A percentile compares a stretch with the other conserved stretches of the same genome.
These are phyloP conservation scores for Stichopus chloronotus DNA, from an alignment of 35 echinoderm and acorn worm species.

Conservation along the genomic window DNA sequence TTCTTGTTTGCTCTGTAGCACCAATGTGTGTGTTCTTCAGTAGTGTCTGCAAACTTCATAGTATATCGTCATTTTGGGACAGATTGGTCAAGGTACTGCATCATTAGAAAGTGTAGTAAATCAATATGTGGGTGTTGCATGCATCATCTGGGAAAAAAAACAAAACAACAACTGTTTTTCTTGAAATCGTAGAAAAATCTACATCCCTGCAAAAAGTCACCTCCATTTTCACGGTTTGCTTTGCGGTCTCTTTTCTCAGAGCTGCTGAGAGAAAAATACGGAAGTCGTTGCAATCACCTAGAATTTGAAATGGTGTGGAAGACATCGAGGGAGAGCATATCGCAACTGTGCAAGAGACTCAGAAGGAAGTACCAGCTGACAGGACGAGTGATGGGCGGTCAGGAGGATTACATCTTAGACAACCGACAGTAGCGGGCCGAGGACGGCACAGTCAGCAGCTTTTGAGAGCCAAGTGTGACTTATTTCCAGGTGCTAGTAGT, in stretches of 20 bases:
- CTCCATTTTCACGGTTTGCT: neutral
- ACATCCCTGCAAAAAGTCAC: no score
- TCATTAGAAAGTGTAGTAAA: no score
- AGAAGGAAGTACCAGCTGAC: slow-evolving; percentile 63
- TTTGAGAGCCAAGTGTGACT: neutral
- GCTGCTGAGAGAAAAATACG: slow-evolving; percentile 73
- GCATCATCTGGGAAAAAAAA: no score
- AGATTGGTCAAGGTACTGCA: no score
- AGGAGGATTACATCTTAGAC: slow-evolving; percentile 52
- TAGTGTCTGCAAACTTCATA: no score
- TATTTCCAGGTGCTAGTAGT: neutral
- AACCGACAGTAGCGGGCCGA: neutral
- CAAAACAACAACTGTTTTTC: no score
- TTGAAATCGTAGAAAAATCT: no score
- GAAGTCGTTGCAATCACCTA: slow-evolving; percentile 55
- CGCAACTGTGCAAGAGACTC: slow-evolving; percentile 83
- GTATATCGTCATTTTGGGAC: no score
- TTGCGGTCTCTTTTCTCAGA: slow-evolving; percentile 44
- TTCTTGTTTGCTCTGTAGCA: no score
- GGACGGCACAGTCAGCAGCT: neutral
- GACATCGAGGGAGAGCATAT: slow-evolving; percentile 85
- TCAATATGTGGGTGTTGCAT: no score
- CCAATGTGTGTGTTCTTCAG: no score
- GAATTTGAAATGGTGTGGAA: slow-evolving; percentile 94
- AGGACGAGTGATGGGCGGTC: slow-evolving; percentile 10